phyloP scores from a whole-genome alignment of 2,888 invertebrate species.

The Drosophila helvetica region DNA sequence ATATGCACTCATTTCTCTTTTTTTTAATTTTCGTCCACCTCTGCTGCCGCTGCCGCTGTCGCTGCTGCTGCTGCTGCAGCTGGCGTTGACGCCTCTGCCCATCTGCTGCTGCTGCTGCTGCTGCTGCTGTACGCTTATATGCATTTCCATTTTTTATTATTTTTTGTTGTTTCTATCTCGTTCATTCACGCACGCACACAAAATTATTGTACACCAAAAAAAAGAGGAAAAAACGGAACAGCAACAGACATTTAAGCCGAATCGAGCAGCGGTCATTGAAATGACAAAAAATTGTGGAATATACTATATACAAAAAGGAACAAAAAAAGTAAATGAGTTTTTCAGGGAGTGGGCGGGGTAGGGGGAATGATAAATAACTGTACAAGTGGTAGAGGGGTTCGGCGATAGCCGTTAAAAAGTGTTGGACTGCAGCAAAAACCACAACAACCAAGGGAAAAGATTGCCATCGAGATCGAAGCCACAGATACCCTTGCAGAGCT shows the following conservation, averaged over 20 bases:
- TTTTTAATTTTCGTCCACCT: conserved; percentile 20
- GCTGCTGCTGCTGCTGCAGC: conserved; percentile 22
- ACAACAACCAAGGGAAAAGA: conserved; percentile 18
- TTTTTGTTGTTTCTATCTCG: conserved; percentile 72
- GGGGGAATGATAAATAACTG: conserved; percentile 46
- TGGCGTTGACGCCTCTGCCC: conserved; percentile 18
- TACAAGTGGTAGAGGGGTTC: conserved; percentile 10
- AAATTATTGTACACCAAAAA: conserved; percentile 3
- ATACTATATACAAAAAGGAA: conserved; percentile 25
- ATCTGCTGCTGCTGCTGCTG: background rate
- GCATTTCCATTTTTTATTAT: conserved; percentile 31
- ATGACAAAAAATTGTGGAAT: conserved; percentile 74
- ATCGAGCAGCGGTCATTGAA: conserved; percentile 59
- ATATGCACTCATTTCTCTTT: conserved; percentile 72
- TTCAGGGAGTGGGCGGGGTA: conserved; percentile 9
- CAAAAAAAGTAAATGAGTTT: conserved; percentile 36
- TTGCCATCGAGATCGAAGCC: background rate
- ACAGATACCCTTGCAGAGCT: conserved; percentile 11
- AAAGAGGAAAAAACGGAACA: background rate
- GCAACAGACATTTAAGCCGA: background rate
- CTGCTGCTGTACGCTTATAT: conserved; percentile 55
- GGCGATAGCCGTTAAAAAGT: conserved; percentile 59
- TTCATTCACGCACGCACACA: conserved; percentile 74
- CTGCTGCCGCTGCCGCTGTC: conserved; percentile 41
- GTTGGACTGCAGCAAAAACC: conserved; percentile 65